These are phyloP conservation scores for Calliphora vicina DNA, from an alignment of 1,140 invertebrate species.

Conservation along the genomic window DNA sequence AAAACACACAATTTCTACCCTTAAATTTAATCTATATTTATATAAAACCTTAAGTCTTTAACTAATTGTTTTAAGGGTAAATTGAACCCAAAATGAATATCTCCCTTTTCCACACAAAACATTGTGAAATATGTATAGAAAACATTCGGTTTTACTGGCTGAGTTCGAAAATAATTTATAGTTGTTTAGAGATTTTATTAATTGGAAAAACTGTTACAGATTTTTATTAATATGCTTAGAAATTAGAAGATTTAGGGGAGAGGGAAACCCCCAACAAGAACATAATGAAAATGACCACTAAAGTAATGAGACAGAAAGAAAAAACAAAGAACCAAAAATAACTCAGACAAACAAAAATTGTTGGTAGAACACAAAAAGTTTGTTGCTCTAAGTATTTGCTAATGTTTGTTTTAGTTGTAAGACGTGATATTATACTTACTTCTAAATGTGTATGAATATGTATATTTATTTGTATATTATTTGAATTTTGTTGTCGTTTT, in stretches of 20 bases:
- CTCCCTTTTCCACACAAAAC: background rate
- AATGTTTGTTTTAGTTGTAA: background rate
- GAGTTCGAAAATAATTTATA: constrained; percentile 4
- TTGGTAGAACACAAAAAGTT: too few species aligned
- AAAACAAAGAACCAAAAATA: too few species aligned
- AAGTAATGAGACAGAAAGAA: background rate
- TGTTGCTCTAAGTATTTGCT: background rate
- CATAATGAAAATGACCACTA: constrained; percentile 31
- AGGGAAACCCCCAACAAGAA: background rate
- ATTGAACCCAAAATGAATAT: background rate
- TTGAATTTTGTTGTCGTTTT: too few species aligned
- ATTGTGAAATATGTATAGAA: too few species aligned
- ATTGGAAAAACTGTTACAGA: constrained; percentile 33
- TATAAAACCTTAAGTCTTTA: background rate
- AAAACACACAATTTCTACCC: background rate
- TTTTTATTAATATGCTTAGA: constrained; percentile 14
- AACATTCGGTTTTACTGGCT: background rate
- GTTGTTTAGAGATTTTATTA: constrained; percentile 28
- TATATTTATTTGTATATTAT: too few species aligned
- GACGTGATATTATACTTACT: background rate
- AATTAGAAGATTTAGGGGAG: background rate
- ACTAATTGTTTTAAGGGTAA: background rate
- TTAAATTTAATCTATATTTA: background rate
- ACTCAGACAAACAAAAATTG: too few species aligned
- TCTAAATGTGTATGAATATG: too few species aligned